These are phyloP conservation scores for Lytechinus variegatus DNA, from an alignment of 35 echinoderm and acorn worm species.

Conservation along the genomic window DNA sequence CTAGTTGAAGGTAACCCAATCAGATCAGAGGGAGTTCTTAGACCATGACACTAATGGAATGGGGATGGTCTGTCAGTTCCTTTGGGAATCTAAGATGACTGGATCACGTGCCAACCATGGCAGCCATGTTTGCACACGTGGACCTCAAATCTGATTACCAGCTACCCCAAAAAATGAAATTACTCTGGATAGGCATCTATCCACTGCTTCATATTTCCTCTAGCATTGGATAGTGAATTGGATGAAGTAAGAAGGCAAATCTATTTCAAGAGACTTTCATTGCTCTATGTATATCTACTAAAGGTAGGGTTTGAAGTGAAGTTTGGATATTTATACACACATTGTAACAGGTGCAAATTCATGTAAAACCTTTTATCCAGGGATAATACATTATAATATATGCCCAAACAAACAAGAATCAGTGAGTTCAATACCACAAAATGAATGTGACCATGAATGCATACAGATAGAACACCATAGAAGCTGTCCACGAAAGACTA, in stretches of 20 bases:
- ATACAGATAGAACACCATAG: too few relatives aligned
- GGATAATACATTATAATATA: too few relatives aligned
- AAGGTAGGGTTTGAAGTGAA: background rate
- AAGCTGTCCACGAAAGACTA: too few relatives aligned
- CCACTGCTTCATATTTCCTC: background rate
- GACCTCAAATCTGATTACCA: constrained; percentile 15
- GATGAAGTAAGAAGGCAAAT: background rate
- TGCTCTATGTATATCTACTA: background rate
- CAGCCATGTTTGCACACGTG: constrained; percentile 39
- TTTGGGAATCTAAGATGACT: background rate
- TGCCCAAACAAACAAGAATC: too few relatives aligned
- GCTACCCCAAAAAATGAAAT: constrained; percentile 30
- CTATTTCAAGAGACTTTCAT: background rate
- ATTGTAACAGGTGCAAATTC: background rate
- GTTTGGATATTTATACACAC: background rate
- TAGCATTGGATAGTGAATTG: background rate
- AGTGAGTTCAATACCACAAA: too few relatives aligned
- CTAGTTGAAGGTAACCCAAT: background rate
- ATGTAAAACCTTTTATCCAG: background rate
- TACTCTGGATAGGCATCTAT: background rate
- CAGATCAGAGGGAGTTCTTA: background rate
- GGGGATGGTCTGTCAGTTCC: background rate
- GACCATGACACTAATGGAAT: background rate
- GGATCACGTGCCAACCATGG: background rate
- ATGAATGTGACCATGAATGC: too few relatives aligned